phyloP scores from a whole-genome alignment of 2,888 invertebrate species.

The Aleiodes alternator region DNA sequence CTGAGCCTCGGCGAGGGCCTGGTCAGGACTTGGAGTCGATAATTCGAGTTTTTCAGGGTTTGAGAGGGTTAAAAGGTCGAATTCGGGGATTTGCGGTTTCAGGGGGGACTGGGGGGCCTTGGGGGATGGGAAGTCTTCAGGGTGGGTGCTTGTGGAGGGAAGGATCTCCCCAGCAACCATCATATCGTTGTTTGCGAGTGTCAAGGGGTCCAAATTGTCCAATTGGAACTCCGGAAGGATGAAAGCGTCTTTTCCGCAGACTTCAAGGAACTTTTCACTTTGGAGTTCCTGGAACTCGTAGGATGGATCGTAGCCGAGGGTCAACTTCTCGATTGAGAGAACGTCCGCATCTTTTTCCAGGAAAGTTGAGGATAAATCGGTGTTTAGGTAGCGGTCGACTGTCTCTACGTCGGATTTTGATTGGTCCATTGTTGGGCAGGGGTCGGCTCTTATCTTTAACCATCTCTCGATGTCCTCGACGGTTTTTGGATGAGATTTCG shows the following conservation, averaged over 20 bases:
- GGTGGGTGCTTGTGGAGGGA: conserved; percentile 62
- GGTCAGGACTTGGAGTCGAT: too few species aligned
- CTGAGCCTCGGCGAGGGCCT: too few species aligned
- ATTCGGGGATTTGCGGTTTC: too few species aligned
- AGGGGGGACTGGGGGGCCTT: not conserved
- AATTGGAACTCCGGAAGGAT: conserved; percentile 68
- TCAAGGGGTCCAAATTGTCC: conserved; percentile 67
- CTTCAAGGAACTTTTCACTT: conserved; percentile 65
- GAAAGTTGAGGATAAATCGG: conserved; percentile 66
- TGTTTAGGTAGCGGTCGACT: conserved; percentile 66
- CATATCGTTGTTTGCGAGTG: conserved; percentile 67
- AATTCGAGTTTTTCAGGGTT: not conserved
- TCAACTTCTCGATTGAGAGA: conserved; percentile 64
- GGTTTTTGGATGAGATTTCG: conserved; percentile 50
- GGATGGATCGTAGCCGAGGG: conserved; percentile 36
- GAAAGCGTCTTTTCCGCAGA: conserved; percentile 67
- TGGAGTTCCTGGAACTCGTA: conserved; percentile 31
- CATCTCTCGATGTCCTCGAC: conserved; percentile 71
- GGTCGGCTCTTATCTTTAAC: conserved; percentile 69
- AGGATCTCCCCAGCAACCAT: conserved; percentile 69
- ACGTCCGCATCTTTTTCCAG: conserved; percentile 65
- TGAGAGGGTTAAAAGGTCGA: not conserved
- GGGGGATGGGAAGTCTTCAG: not conserved
- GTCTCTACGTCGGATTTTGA: conserved; percentile 63
- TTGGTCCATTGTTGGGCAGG: conserved; percentile 65